Evolutionary conservation across 2,797 vertebrate species (phyloP).

Genomic region (Notolabrus celidotus): DNA sequence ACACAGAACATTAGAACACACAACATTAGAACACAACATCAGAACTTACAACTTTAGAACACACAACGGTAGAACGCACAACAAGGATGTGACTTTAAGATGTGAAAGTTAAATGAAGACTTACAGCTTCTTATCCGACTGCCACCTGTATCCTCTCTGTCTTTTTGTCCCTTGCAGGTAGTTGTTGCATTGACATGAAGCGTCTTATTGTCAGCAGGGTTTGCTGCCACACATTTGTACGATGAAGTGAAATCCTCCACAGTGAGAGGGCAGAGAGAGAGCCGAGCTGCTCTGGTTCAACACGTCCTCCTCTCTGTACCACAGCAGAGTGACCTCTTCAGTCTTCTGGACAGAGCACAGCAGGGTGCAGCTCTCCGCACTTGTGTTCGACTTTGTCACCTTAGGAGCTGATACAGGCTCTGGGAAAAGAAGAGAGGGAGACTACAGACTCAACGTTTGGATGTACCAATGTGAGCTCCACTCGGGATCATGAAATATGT

Average conservation of each 20-base stretch:
- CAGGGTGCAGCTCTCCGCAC: conserved; percentile 29
- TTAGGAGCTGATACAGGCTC: conserved; percentile 17
- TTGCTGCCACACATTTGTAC: conserved; percentile 43
- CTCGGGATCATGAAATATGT: too few relatives aligned
- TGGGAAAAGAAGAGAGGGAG: not conserved
- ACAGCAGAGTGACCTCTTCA: conserved; percentile 26
- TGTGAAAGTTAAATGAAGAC: not conserved
- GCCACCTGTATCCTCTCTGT: too few relatives aligned
- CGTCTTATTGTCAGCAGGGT: conserved; percentile 18
- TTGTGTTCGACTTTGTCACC: not conserved
- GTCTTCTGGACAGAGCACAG: conserved; percentile 35
- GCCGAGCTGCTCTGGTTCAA: conserved; percentile 31
- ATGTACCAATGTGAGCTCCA: too few relatives aligned
- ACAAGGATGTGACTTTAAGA: not conserved
- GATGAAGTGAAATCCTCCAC: not conserved
- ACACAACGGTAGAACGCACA: too few relatives aligned
- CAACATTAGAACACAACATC: too few relatives aligned
- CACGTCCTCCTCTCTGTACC: conserved; percentile 29
- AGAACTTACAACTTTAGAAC: too few relatives aligned
- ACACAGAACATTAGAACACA: too few relatives aligned
- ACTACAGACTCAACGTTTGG: too few relatives aligned
- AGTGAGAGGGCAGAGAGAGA: conserved; percentile 16
- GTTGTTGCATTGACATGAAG: rapidly evolving
- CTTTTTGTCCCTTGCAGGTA: rapidly evolving
- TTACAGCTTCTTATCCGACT: not conserved